Evolutionary conservation across 2,888 invertebrate species (phyloP), one percentile per base, ranked within the genome.

Genomic region (Omphaloscelis lunosa): DNA sequence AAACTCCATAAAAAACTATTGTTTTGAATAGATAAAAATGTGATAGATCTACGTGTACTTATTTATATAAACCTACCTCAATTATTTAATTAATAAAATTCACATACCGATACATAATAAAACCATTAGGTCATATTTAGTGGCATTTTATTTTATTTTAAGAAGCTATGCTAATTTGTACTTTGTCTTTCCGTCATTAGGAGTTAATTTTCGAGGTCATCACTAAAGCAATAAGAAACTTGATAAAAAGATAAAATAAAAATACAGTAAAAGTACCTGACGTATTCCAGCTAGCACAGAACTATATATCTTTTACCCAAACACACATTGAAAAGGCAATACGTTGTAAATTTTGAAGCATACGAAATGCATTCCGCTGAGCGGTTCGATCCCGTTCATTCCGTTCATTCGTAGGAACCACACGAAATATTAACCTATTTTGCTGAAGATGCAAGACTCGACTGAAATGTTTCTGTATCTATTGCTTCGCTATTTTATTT

Each of bases 351-450:
- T 85, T 77, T 63, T 41, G 48, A 69, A 82, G 63, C 79, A 72
- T 75, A 68, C 69, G 48, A 56, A 78, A 79, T 81, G 83, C 74
- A 83, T 86, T 80, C 67, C 29, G 75, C n/a, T 81, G 77, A 83
- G 70, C 70, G n/a, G 69, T 77, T 70, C 71, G 58, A 79, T 82
- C 77, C 61, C 72, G 78, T 83, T 74, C 72, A 74, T 78, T 78
- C 27, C 59, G 67, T 77, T 79, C 76, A 75, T 80, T 76, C 61
- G 76, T 75, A 72, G 56, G 67, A 73, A 66, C 72, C 61, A 63
- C 80, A 72, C 69, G 69, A 80, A 79, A 75, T 86, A 74, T 78
- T 79, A 75, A 80, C 59, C 51, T 80, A 86, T 86, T 83, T 85
- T 58, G 75, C 58, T 80, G 78, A 75, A 82, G 83, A 79, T 63